phyloP scores from a whole-genome alignment of 1,140 invertebrate genomes.

The Euwallacea similis region DNA sequence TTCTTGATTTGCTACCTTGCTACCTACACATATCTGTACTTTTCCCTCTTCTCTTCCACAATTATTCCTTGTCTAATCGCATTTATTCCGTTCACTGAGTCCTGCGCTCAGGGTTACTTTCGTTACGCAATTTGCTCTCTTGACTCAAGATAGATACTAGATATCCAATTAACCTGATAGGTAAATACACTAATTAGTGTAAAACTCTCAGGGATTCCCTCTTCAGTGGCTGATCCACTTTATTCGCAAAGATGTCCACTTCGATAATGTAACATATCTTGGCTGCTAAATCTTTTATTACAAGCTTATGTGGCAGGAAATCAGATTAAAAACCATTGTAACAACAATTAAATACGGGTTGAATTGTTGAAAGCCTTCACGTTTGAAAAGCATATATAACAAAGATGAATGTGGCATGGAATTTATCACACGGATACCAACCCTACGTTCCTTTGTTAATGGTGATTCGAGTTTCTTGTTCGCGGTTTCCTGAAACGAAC shows the following conservation, averaged over 20 bases:
- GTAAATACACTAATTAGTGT: conserved; percentile 9
- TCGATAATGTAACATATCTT: neutral
- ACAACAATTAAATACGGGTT: neutral
- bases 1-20: too few relatives aligned
- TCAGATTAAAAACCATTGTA: neutral
- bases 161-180: conserved; percentile 10
- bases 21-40: too few relatives aligned
- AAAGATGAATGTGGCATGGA: too few relatives aligned
- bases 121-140: conserved; percentile 8
- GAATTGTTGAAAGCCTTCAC: neutral
- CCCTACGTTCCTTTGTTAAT: neutral
- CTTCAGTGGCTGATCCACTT: conserved; percentile 2
- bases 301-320: neutral
- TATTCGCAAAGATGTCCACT: neutral
- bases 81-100: conserved; percentile 9
- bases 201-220: neutral
- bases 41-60: too few relatives aligned
- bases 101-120: conserved; percentile 10
- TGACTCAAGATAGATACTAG: neutral
- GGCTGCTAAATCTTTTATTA: conserved; percentile 1
- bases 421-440: too few relatives aligned
- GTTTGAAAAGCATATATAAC: neutral
- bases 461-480: neutral
- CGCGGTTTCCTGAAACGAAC: neutral
- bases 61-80: neutral